These are phyloP conservation scores for Leguminivora glycinivorella DNA, from an alignment of 1,140 invertebrate genomes.

Conservation along the genomic window DNA sequence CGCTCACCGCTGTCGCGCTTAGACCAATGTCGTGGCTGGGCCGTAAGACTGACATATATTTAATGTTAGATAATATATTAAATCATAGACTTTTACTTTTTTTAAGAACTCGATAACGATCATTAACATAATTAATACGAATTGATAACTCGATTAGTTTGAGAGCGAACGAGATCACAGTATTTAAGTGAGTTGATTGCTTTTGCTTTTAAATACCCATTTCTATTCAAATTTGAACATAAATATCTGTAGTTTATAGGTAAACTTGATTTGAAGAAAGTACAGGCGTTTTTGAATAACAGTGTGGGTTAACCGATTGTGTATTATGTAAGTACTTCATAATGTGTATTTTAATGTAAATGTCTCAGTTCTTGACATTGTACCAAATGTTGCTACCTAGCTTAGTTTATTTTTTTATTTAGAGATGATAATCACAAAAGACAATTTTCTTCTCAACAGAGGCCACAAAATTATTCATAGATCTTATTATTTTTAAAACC, in stretches of 20 bases:
- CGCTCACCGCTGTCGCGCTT: too few species aligned
- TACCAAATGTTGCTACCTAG: too few species aligned
- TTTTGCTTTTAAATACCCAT: background rate
- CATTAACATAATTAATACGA: conserved; percentile 1
- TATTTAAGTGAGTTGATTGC: background rate
- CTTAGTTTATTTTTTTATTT: too few species aligned
- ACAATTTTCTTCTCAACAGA: too few species aligned
- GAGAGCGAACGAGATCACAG: background rate
- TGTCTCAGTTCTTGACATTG: too few species aligned
- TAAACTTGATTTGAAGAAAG: background rate
- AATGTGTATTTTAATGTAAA: too few species aligned
- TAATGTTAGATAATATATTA: background rate
- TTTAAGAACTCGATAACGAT: background rate
- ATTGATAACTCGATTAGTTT: background rate
- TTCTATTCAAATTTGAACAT: background rate
- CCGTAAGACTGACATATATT: background rate
- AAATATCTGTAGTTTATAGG: background rate
- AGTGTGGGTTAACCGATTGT: background rate
- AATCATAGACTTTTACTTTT: background rate
- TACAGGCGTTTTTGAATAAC: background rate
- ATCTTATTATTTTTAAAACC: too few species aligned
- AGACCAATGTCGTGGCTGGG: too few species aligned
- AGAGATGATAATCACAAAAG: too few species aligned
- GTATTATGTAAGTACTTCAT: too few species aligned
- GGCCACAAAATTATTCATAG: too few species aligned